These are phyloP conservation scores for Ochotona curzoniae DNA, from an alignment of 2,113 vertebrate species.

Conservation along the genomic window DNA sequence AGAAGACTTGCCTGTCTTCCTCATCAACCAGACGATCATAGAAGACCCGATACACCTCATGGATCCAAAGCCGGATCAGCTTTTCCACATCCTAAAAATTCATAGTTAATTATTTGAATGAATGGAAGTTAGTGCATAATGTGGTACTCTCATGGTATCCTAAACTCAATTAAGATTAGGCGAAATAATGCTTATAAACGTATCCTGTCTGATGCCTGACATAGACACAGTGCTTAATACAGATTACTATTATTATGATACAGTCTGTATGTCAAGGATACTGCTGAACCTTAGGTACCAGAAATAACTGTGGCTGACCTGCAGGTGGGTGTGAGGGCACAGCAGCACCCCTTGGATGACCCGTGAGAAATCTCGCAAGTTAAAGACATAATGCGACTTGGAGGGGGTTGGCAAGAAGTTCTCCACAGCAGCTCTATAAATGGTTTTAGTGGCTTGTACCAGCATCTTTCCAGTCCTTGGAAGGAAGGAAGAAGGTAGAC, in stretches of 20 bases:
- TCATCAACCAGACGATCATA: conserved; percentile 93
- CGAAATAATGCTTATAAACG: background rate
- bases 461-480: conserved; percentile 91
- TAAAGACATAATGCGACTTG: conserved; percentile 97
- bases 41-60: conserved; percentile 96
- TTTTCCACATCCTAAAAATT: conserved; percentile 92
- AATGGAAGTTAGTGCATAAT: background rate
- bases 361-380: conserved; percentile 94
- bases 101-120: conserved; percentile 55
- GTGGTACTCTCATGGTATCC: background rate
- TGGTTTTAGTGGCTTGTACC: conserved; percentile 92
- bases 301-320: conserved; percentile 84
- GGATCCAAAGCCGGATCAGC: conserved; percentile 95
- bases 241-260: background rate
- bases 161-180: background rate
- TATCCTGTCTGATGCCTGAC: background rate
- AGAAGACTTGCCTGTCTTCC: conserved; percentile 91
- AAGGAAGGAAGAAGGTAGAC: conserved; percentile 53
- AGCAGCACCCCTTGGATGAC: conserved; percentile 94
- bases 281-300: background rate
- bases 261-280: background rate
- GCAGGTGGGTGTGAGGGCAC: conserved; percentile 92
- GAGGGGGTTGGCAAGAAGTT: conserved; percentile 95
- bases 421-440: conserved; percentile 91
- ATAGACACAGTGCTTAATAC: background rate